Conservation (phyloP, 2,888 invertebrate species). For the Strigamia transsilvanica region DNA sequence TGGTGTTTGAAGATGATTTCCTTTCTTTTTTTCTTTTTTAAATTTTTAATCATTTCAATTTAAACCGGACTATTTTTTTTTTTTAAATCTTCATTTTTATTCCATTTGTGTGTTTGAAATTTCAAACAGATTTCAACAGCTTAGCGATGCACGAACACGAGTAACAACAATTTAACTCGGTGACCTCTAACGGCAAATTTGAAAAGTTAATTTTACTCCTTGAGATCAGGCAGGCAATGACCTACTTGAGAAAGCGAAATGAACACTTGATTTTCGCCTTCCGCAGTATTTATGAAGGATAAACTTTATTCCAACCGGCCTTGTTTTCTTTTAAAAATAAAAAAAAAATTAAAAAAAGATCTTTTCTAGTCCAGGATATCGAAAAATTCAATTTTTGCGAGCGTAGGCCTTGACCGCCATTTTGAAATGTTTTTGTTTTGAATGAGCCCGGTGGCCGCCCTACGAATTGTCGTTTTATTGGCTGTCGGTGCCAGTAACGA, state of each 20-base stretch:
- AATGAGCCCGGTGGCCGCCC: not conserved
- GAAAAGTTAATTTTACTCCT: not conserved
- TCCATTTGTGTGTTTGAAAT: not conserved
- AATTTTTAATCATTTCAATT: too few species aligned
- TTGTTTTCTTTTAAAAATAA: not conserved
- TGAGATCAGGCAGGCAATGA: constrained; percentile 30
- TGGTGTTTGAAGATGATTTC: constrained; percentile 17
- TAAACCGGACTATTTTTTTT: too few species aligned
- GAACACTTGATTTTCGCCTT: constrained; percentile 38
- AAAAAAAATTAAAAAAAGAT: not conserved
- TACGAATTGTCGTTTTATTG: constrained; percentile 33
- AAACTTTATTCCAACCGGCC: not conserved
- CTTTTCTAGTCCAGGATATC: too few species aligned
- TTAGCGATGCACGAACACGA: not conserved
- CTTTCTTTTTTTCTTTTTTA: not conserved
- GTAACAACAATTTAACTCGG: not conserved
- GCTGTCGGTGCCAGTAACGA: constrained; percentile 36
- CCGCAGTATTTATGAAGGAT: not conserved
- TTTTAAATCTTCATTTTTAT: not conserved
- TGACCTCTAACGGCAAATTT: constrained; percentile 20
- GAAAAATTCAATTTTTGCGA: not conserved
- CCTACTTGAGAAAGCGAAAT: constrained; percentile 26
- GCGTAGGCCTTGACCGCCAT: not conserved
- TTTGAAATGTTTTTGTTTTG: not conserved
- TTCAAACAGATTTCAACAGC: too few species aligned